phyloP scores from a whole-genome alignment of 2,888 invertebrate species.

The Himalopsyche anomala region DNA sequence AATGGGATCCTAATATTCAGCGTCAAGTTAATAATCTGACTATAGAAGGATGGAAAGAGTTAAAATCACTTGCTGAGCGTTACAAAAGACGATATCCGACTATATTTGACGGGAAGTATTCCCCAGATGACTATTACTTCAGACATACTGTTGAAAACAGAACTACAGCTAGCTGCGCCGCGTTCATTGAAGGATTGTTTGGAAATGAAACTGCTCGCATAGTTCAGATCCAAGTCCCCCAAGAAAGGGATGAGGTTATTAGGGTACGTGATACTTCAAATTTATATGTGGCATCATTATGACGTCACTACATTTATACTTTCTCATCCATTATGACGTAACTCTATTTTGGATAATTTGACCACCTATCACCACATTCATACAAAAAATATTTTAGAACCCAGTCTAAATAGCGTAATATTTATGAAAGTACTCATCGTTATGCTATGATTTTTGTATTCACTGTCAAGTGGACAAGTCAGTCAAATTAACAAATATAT shows the following conservation, averaged over 20 bases:
- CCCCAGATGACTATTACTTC: conserved; percentile 77
- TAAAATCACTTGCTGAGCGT: conserved; percentile 80
- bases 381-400: too few species aligned
- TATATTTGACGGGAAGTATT: conserved; percentile 71
- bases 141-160: conserved; percentile 79
- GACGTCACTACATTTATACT: too few species aligned
- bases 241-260: conserved; percentile 70
- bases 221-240: conserved; percentile 68
- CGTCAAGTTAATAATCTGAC: conserved; percentile 79
- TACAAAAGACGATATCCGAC: conserved; percentile 77
- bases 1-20: conserved; percentile 80
- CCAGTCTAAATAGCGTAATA: too few species aligned
- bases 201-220: conserved; percentile 66
- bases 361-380: too few species aligned
- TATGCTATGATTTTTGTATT: too few species aligned
- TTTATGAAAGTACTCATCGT: too few species aligned
- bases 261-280: conserved; percentile 67
- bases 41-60: conserved; percentile 80
- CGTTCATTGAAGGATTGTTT: conserved; percentile 79
- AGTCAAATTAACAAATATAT: too few species aligned
- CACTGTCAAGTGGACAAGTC: too few species aligned
- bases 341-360: too few species aligned
- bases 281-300: too few species aligned
- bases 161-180: conserved; percentile 78
- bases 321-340: too few species aligned